Conservation (phyloP, 2,888 invertebrate genomes). For the Dicyrtomina minuta region DNA sequence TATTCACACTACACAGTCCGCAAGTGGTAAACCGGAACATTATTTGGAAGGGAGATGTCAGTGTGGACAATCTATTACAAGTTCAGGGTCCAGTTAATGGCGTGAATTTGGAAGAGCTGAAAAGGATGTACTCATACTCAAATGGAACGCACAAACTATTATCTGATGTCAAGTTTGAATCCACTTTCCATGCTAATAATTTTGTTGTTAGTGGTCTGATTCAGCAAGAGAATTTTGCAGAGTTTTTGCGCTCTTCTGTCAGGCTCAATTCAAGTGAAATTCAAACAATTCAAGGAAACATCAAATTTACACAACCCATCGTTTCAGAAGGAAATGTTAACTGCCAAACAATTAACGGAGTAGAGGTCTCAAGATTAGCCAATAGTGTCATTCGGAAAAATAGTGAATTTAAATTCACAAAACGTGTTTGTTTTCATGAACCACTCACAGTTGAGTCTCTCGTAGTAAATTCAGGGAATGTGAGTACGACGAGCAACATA, state of each 20-base stretch:
- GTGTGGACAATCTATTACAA: slow-evolving; percentile 3
- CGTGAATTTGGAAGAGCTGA: slow-evolving; percentile 24
- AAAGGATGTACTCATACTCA: slow-evolving; percentile 28
- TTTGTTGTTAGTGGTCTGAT: slow-evolving; percentile 23
- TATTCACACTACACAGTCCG: slow-evolving; percentile 31
- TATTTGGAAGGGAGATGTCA: slow-evolving; percentile 12
- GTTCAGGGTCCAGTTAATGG: slow-evolving; percentile 25
- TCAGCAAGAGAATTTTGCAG: slow-evolving; percentile 19
- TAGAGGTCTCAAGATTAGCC: slow-evolving; percentile 15
- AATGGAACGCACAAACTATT: slow-evolving; percentile 32
- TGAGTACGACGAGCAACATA: neutral
- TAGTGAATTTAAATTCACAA: neutral
- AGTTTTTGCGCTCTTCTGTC: slow-evolving; percentile 16
- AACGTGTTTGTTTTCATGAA: slow-evolving; percentile 12
- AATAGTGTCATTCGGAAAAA: neutral
- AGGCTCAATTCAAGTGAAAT: neutral
- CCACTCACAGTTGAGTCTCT: slow-evolving; percentile 1
- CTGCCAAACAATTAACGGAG: slow-evolving; percentile 26
- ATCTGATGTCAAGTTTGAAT: slow-evolving; percentile 19
- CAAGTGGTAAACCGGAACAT: slow-evolving; percentile 28
- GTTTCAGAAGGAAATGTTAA: slow-evolving; percentile 20
- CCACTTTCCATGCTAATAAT: slow-evolving; percentile 8
- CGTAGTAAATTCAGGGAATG: slow-evolving; percentile 1
- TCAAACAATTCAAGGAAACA: neutral
- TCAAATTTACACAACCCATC: slow-evolving; percentile 27